These are phyloP conservation scores for Deroplatys truncata DNA, from an alignment of 2,888 invertebrate species.

Conservation along the genomic window DNA sequence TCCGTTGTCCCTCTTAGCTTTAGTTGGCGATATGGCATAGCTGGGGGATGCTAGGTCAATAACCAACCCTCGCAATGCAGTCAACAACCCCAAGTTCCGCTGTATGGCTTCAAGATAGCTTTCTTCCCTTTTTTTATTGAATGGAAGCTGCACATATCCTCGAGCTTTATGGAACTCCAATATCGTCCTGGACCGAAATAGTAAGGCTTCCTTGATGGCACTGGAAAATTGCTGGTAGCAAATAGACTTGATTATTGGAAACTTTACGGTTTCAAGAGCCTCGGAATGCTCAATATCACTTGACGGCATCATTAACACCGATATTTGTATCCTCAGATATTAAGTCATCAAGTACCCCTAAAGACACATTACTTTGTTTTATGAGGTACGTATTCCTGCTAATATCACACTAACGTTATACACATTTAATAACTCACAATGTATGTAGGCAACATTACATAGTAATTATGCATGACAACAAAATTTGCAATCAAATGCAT, in stretches of 20 bases:
- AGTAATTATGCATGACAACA: no score
- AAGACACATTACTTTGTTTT: no score
- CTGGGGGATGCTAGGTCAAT: neutral
- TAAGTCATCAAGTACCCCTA: no score
- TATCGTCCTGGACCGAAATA: neutral
- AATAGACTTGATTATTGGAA: neutral
- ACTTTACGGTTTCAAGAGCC: neutral
- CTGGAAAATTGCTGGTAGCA: neutral
- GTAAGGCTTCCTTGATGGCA: neutral
- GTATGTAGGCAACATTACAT: no score
- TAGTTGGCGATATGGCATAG: neutral
- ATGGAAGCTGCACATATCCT: neutral
- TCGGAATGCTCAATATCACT: neutral
- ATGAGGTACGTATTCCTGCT: no score
- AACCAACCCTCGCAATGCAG: neutral
- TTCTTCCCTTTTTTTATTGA: neutral
- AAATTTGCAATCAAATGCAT: no score
- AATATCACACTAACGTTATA: no score
- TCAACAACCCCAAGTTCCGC: neutral
- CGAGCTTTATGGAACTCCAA: neutral
- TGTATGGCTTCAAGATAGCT: neutral
- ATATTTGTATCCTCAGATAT: neutral
- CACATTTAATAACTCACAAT: no score
- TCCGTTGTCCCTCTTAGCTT: neutral
- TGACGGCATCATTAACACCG: neutral